Evolutionary conservation across 2,113 vertebrate species (phyloP).

Genomic region (Paraplagusia blochii): DNA sequence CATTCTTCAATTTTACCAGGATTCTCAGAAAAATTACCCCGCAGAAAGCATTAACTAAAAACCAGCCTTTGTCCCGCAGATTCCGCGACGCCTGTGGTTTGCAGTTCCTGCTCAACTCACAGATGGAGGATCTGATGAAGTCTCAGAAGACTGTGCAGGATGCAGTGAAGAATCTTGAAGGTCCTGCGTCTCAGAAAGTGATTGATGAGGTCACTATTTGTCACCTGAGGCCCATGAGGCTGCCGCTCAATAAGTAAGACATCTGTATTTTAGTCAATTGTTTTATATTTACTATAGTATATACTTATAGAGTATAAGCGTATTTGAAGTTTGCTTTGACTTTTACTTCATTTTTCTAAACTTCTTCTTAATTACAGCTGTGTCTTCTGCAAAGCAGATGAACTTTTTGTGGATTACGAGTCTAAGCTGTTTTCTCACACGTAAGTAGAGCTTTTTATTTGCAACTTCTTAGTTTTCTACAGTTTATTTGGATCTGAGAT

Average conservation of each 20-base stretch:
- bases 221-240: constrained; percentile 87
- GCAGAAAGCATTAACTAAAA: background rate
- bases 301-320: background rate
- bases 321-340: background rate
- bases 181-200: constrained; percentile 84
- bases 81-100: constrained; percentile 91
- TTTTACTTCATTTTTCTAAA: background rate
- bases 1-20: background rate
- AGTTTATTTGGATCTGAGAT: background rate
- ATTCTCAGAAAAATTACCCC: background rate
- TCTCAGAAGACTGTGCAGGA: constrained; percentile 90
- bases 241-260: constrained; percentile 93
- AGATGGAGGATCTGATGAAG: constrained; percentile 88
- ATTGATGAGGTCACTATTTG: constrained; percentile 92
- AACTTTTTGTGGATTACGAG: constrained; percentile 95
- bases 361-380: constrained; percentile 77
- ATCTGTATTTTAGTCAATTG: background rate
- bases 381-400: constrained; percentile 97
- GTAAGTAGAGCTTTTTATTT: constrained; percentile 70
- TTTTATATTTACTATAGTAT: too few species aligned
- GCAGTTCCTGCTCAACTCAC: constrained; percentile 87
- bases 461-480: background rate
- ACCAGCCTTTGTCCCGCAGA: constrained; percentile 62
- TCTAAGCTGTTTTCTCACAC: constrained; percentile 97
- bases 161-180: constrained; percentile 90